A percentile compares a stretch with the other conserved stretches of the same genome.
Conservation (phyloP, 37 sponge, comb jelly and placozoan species). For the Oopsacas minuta region DNA sequence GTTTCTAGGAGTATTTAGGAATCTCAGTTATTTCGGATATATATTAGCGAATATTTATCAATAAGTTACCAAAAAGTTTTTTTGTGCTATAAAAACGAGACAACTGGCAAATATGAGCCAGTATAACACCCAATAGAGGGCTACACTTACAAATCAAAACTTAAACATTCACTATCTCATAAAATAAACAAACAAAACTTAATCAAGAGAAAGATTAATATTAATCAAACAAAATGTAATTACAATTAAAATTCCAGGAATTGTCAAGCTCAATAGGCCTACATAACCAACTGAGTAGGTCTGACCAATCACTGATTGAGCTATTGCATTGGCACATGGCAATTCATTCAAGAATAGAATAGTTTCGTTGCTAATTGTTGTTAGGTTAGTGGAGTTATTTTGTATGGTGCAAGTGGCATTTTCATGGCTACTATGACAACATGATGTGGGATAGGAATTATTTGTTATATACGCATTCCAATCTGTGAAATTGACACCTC, state of each 20-base stretch:
- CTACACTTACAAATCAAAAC: too few species aligned
- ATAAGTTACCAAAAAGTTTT: too few species aligned
- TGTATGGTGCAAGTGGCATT: neutral
- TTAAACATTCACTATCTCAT: too few species aligned
- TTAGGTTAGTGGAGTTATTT: neutral
- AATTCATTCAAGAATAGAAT: neutral
- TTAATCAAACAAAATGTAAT: neutral
- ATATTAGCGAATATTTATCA: too few species aligned
- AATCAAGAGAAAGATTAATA: neutral
- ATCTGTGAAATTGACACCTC: slow-evolving; percentile 3
- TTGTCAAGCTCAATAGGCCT: neutral
- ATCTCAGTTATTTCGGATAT: too few species aligned
- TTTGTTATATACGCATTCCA: neutral
- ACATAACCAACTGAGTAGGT: neutral
- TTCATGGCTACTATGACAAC: neutral
- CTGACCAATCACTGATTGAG: neutral
- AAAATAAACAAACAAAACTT: neutral
- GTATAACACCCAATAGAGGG: too few species aligned
- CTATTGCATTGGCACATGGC: neutral
- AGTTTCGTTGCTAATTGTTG: neutral
- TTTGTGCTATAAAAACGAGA: too few species aligned
- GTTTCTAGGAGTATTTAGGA: too few species aligned
- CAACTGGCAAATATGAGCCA: too few species aligned
- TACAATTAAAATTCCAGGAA: neutral
- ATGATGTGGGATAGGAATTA: neutral